Evolutionary conservation across 2,797 vertebrate species (phyloP), one percentile per base, ranked within the genome.

Genomic region (Strix occidentalis): DNA sequence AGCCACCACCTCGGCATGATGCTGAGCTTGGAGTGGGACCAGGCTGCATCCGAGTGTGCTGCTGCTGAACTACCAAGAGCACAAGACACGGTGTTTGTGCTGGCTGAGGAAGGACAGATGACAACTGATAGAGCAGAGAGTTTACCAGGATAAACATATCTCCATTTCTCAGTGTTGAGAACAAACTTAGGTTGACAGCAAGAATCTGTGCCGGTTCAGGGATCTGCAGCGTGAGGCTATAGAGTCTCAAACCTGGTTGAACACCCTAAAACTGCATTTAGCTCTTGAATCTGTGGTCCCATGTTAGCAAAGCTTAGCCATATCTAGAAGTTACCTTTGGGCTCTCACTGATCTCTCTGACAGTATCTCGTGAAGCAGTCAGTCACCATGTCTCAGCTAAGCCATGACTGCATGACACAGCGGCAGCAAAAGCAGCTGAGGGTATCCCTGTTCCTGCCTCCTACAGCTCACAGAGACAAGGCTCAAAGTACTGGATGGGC

Each of bases 1-100:
- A 69, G 63, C 43, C 54, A 37, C n/a, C 35, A 7, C 24, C 70
- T 63, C 0, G 0, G 45, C 1, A 0, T 0, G 1, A 53, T 50
- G 54, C 48, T 0, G 7, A 37, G 61, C 53, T 28, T 71, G 53
- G 63, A 86, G 41, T 0, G 0, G 57, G 63, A 75, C 48, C 57
- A 46, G 66, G 33, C 66, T 70, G 84, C 2, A 3, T 13, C 26
- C 0, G 0, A 46, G 46, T 0, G 0, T 37, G 39, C 28, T 65
- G 60, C 66, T 64, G 75, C 76, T 41, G 68, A 61, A 2, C 61
- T 51, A 33, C 17, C 26, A 51, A 28, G 41, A 39, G 37, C 4
- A 4, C 17, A 43, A 35, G 61, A 53, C 58, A 11, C 0, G 1
- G 39, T 33, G 50, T 57, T 81, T 51, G 61, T 41, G 54, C 65